Conservation (phyloP, 2,888 invertebrate species). For the Agriotes lineatus region DNA sequence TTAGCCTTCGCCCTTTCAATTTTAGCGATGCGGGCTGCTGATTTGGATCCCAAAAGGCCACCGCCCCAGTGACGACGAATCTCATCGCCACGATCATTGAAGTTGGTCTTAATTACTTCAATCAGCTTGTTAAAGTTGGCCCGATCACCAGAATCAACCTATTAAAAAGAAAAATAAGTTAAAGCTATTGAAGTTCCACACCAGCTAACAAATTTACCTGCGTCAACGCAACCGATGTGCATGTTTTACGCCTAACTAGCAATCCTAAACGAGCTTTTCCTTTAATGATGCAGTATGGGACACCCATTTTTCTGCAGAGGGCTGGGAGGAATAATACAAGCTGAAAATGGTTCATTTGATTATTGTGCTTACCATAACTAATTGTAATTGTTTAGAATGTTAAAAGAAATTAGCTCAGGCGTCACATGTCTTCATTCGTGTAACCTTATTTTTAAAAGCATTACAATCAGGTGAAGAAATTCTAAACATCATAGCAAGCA, state of each 20-base stretch:
- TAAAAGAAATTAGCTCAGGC: constrained; percentile 68
- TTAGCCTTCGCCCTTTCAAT: constrained; percentile 97
- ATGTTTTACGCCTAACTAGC: constrained; percentile 96
- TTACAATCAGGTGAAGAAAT: constrained; percentile 89
- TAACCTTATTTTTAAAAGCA: constrained; percentile 45
- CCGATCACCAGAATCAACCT: constrained; percentile 90
- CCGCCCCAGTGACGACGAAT: constrained; percentile 99
- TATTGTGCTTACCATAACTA: too few species aligned
- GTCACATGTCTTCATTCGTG: constrained; percentile 79
- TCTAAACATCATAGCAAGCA: constrained; percentile 75
- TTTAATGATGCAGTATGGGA: constrained; percentile 99
- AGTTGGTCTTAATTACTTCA: constrained; percentile 97
- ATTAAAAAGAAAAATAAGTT: too few species aligned
- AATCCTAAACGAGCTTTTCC: constrained; percentile 97
- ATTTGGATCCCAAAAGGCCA: constrained; percentile 95
- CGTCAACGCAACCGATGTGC: constrained; percentile 89
- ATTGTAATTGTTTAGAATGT: not conserved
- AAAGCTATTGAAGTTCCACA: too few species aligned
- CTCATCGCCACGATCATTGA: constrained; percentile 98
- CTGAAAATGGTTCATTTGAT: constrained; percentile 73
- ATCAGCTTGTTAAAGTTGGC: constrained; percentile 91
- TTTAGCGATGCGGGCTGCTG: constrained; percentile 94
- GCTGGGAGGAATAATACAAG: constrained; percentile 97
- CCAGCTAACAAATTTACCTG: constrained; percentile 74
- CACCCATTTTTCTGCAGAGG: constrained; percentile 99